Evolutionary conservation across 1,140 invertebrate genomes (phyloP).

Genomic region (Psilanteris sp.): DNA sequence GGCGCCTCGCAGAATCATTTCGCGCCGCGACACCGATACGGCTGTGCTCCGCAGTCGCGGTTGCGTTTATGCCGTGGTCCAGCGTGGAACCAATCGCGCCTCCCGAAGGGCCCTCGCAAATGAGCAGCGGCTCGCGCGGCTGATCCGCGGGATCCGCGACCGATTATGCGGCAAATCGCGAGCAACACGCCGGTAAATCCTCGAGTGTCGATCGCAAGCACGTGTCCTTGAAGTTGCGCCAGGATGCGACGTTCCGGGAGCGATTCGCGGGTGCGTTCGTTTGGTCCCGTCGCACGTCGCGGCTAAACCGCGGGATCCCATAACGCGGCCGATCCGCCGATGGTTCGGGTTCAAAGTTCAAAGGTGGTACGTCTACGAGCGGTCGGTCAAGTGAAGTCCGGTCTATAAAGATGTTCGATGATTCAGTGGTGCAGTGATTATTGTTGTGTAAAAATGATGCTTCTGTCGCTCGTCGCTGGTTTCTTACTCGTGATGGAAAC

Average conservation of each 20-base stretch:
- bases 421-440: slow-evolving; percentile 60
- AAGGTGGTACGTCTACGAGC: slow-evolving; percentile 22
- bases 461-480: slow-evolving; percentile 37
- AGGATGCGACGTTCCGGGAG: slow-evolving; percentile 34
- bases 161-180: slow-evolving; percentile 46
- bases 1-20: slow-evolving; percentile 56
- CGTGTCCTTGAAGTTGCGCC: slow-evolving; percentile 32
- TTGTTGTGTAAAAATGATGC: slow-evolving; percentile 60
- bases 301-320: slow-evolving; percentile 20
- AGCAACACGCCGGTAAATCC: background rate
- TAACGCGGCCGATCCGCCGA: too few species aligned
- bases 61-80: slow-evolving; percentile 46
- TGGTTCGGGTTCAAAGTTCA: slow-evolving; percentile 7
- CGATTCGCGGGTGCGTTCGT: slow-evolving; percentile 30
- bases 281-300: slow-evolving; percentile 2
- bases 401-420: slow-evolving; percentile 53
- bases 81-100: slow-evolving; percentile 34
- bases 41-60: slow-evolving; percentile 48
- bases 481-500: slow-evolving; percentile 42
- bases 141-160: slow-evolving; percentile 30
- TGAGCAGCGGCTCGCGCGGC: slow-evolving; percentile 29
- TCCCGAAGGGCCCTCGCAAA: background rate
- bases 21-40: slow-evolving; percentile 62
- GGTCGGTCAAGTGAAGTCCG: slow-evolving; percentile 5
- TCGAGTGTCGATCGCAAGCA: slow-evolving; percentile 22